These are phyloP conservation scores for Mesochorus sp. DNA, from an alignment of 2,888 invertebrate genomes.

Conservation along the genomic window DNA sequence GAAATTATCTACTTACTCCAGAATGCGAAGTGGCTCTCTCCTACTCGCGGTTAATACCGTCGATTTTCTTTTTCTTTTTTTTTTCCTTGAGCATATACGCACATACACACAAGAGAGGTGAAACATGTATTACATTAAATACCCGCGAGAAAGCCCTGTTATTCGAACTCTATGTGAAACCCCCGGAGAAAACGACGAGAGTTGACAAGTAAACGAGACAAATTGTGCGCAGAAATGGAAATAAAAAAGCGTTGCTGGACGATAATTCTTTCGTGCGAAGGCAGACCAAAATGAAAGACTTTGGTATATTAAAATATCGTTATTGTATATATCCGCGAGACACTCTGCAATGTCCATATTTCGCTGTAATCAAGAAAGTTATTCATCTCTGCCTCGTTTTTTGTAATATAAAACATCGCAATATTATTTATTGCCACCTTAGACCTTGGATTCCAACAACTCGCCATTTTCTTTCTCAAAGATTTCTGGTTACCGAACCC, in stretches of 20 bases:
- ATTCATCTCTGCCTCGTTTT: too few species aligned
- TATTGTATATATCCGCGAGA: too few species aligned
- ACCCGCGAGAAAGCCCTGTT: conserved; percentile 47
- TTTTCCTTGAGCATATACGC: too few species aligned
- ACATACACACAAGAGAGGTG: too few species aligned
- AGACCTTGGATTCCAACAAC: neutral
- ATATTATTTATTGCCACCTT: conserved; percentile 3
- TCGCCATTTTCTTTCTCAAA: neutral
- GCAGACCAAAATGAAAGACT: neutral
- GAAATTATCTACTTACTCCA: conserved; percentile 77
- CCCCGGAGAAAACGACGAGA: conserved; percentile 28
- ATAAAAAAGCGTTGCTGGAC: conserved; percentile 22
- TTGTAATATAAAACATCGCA: too few species aligned
- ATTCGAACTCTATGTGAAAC: conserved; percentile 24
- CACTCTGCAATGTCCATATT: too few species aligned
- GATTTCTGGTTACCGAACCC: neutral
- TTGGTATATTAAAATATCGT: too few species aligned
- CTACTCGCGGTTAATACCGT: conserved; percentile 54
- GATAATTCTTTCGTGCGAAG: conserved; percentile 12
- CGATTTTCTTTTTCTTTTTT: conserved; percentile 62
- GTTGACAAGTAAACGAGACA: conserved; percentile 31
- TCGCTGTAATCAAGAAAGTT: too few species aligned
- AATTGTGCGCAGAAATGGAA: conserved; percentile 22
- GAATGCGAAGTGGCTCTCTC: conserved; percentile 67
- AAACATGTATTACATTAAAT: conserved; percentile 54